Percentiles rank a stretch among this genome's conserved stretches.
Conservation (phyloP, 1,140 invertebrate species). For the Trachelipus rathkii region DNA sequence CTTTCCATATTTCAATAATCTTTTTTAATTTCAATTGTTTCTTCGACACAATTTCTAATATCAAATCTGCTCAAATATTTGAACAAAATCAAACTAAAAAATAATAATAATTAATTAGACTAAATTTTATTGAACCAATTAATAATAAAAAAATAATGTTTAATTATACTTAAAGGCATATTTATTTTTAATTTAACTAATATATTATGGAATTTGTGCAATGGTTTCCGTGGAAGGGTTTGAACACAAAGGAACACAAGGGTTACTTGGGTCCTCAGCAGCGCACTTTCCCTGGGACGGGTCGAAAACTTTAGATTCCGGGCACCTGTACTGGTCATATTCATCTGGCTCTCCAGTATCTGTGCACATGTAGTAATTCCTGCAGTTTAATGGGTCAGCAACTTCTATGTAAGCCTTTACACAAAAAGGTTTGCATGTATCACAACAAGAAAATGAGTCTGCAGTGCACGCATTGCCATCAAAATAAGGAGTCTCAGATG, state of each 20-base stretch:
- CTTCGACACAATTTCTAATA: too few relatives aligned
- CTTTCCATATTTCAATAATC: too few relatives aligned
- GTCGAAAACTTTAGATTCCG: neutral
- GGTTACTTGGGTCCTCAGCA: neutral
- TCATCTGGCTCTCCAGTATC: neutral
- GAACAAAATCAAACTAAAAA: too few relatives aligned
- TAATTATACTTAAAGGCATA: too few relatives aligned
- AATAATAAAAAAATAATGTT: too few relatives aligned
- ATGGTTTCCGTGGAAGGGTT: too few relatives aligned
- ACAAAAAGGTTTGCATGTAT: neutral
- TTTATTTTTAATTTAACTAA: too few relatives aligned
- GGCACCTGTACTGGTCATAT: neutral
- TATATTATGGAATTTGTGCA: too few relatives aligned
- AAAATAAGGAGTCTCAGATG: neutral
- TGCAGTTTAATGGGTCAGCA: neutral
- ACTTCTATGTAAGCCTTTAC: neutral
- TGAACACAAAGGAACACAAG: neutral
- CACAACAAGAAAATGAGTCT: neutral
- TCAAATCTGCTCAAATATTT: too few relatives aligned
- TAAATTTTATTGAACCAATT: too few relatives aligned
- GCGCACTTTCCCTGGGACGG: neutral
- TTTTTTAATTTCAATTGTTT: too few relatives aligned
- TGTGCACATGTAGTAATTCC: neutral
- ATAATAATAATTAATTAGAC: too few relatives aligned
- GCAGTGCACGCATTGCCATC: neutral